Base-by-base conservation (phyloP, 2,113 vertebrate species). In the Miniopterus natalensis region DNA sequence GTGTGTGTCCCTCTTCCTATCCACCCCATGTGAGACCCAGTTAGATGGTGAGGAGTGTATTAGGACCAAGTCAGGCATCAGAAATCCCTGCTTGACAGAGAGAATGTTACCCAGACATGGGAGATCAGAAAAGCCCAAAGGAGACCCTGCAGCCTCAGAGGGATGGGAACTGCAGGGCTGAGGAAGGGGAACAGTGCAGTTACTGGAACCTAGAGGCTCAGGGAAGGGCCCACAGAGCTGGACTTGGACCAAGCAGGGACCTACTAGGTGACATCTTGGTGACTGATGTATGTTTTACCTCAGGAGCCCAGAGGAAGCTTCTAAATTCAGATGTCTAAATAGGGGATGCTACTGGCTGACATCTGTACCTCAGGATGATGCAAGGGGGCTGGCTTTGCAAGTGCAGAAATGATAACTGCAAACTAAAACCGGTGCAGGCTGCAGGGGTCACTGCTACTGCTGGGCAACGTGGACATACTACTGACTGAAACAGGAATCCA, bases 231-330 rank as follows among this genome's bases (percentile, higher is more conserved):
- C 61, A 5, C 1, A 0, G 47, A 27, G 36, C 27, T 13, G 20
- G 49, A 9, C 40, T 36, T 27, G 23, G 23, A 15, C 63, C 11
- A 12, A 20, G 12, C 47, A 21, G 31, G 7, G 51, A 20, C n/a
- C 1, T 0, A 0, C 23, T 8, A 18, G 31, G 21, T 8, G 17
- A 31, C 21, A 4, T 12, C 8, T 23, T 45, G 25, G 31, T 8
- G 70, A 27, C 20, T 51, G 29, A 51, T 61, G 20, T n/a, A 53
- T 15, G n/a, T 8, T 20, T 7, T 6, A 8, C 12, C 42, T 68
- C n/a, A 25, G 68, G 17, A 80, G 13, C 42, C 20, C 11, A 9
- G 6, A 66, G 6, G 36, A 55, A 3, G 25, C 45, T 9, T 49
- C 55, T 21, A 13, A 18, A 51, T 8, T 29, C 36, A 70, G 45